A percentile compares a stretch with the other conserved stretches of the same genome.
Conservation (phyloP, 2,113 vertebrate species). For the Melanotaenia duboulayi region DNA sequence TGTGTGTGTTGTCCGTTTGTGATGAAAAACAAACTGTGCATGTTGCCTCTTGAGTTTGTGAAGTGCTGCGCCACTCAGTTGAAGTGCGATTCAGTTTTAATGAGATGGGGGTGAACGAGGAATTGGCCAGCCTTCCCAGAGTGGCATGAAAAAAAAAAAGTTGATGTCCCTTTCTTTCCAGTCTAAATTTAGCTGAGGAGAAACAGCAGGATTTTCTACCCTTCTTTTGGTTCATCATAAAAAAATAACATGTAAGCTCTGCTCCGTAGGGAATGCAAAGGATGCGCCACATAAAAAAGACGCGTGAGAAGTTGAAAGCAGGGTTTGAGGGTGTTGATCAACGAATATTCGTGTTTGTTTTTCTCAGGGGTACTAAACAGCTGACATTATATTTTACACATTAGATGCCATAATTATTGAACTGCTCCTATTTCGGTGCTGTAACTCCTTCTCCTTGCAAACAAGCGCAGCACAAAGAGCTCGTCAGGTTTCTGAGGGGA, state of each 20-base stretch:
- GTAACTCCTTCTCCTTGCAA: not conserved
- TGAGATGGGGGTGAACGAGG: constrained; percentile 65
- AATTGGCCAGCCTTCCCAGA: constrained; percentile 35
- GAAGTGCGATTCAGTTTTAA: constrained; percentile 67
- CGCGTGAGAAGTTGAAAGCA: constrained; percentile 21
- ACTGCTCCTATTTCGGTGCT: constrained; percentile 2
- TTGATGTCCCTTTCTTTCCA: constrained; percentile 30
- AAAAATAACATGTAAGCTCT: constrained; percentile 23
- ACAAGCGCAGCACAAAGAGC: constrained; percentile 16
- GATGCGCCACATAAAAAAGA: constrained; percentile 9
- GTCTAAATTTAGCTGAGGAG: constrained; percentile 51
- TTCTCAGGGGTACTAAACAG: not conserved
- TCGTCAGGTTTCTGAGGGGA: constrained; percentile 31
- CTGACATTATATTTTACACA: not conserved
- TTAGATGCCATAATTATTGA: not conserved
- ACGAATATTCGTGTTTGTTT: constrained; percentile 1
- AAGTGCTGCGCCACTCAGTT: constrained; percentile 52
- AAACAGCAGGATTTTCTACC: not conserved
- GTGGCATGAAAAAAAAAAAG: not conserved
- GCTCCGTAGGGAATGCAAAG: constrained; percentile 3
- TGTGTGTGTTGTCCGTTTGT: not conserved
- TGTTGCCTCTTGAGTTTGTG: constrained; percentile 44
- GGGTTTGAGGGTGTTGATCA: constrained; percentile 6
- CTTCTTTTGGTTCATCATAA: not conserved
- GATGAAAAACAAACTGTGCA: constrained; percentile 35